Conservation (phyloP, 92 coral and sea anemone genomes). For the Heliopora coerulea region DNA sequence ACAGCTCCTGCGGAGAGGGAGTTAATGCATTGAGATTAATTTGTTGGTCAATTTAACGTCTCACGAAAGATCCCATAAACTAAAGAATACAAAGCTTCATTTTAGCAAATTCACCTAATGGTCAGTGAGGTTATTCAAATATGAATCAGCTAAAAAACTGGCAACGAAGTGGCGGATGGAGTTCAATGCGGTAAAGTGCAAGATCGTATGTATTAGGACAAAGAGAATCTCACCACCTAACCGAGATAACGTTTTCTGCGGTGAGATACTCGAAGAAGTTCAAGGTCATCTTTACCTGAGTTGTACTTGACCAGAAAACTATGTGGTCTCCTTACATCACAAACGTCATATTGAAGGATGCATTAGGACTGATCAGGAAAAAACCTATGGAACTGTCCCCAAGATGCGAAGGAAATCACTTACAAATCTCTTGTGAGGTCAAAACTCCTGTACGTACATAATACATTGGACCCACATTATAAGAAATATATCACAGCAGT, state of each 20-base stretch:
- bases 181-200: slow-evolving; percentile 44
- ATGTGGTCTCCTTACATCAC: slow-evolving; percentile 21
- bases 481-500: too few relatives aligned
- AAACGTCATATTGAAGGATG: slow-evolving; percentile 3
- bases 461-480: too few relatives aligned
- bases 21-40: too few relatives aligned
- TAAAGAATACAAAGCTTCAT: too few relatives aligned
- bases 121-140: too few relatives aligned
- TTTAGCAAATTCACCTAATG: too few relatives aligned
- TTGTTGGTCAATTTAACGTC: too few relatives aligned
- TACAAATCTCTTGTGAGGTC: slow-evolving; percentile 25
- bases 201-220: slow-evolving; percentile 42
- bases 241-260: slow-evolving; percentile 35
- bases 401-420: slow-evolving; percentile 4
- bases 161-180: slow-evolving; percentile 42
- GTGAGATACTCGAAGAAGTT: slow-evolving; percentile 44
- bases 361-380: slow-evolving; percentile 15
- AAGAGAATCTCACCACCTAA: slow-evolving; percentile 44
- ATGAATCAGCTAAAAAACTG: too few relatives aligned
- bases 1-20: too few relatives aligned
- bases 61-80: too few relatives aligned
- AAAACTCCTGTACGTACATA: too few relatives aligned
- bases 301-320: slow-evolving; percentile 16
- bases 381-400: slow-evolving; percentile 38
- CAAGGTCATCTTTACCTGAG: slow-evolving; percentile 44